Evolutionary conservation across 2,888 invertebrate genomes (phyloP).

Genomic region (Nebria salina): DNA sequence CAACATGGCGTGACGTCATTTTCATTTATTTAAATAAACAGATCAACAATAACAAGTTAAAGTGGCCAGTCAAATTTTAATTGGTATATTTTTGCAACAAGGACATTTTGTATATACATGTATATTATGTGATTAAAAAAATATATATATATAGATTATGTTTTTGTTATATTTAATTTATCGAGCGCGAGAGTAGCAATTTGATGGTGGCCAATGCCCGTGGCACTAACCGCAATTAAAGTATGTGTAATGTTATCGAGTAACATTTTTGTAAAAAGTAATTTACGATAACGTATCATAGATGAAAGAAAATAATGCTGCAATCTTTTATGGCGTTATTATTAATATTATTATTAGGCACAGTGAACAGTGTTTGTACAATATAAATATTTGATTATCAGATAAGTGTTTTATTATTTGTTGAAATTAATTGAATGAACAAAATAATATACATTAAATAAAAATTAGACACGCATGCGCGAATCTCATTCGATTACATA

Average conservation of each 20-base stretch:
- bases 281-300: neutral
- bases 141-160: too few species aligned
- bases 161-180: too few species aligned
- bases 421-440: neutral
- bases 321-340: neutral
- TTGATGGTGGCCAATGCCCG: too few species aligned
- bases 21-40: neutral
- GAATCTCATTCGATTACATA: neutral
- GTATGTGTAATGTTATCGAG: too few species aligned
- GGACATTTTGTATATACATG: neutral
- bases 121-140: neutral
- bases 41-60: neutral
- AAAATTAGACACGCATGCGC: neutral
- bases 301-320: neutral
- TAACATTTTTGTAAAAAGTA: too few species aligned
- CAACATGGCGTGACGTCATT: conserved; percentile 13
- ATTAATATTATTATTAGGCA: neutral
- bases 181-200: too few species aligned
- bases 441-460: neutral
- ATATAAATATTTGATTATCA: neutral
- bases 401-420: neutral
- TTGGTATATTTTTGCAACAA: neutral
- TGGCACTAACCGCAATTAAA: too few species aligned
- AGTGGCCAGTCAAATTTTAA: neutral
- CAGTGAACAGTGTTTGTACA: neutral